Percentiles rank a stretch among this genome's conserved stretches.
phyloP scores from a whole-genome alignment of 2,797 vertebrate species.

The Tapirus indicus region DNA sequence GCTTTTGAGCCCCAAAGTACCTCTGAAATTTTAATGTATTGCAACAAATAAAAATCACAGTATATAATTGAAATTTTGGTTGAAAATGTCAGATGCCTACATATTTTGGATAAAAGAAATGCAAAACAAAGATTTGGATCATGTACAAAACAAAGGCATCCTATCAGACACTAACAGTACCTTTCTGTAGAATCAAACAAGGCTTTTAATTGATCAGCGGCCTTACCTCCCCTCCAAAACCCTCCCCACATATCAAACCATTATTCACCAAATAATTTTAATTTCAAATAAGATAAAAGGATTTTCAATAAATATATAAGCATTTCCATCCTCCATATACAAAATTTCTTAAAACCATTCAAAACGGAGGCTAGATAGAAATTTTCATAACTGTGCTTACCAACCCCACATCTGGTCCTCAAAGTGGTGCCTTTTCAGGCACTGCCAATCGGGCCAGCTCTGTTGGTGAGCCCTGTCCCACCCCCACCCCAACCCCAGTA shows the following conservation, averaged over 20 bases:
- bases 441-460: constrained; percentile 65
- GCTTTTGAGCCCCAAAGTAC: constrained; percentile 91
- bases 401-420: constrained; percentile 83
- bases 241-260: constrained; percentile 85
- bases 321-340: constrained; percentile 91
- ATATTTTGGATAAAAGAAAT: constrained; percentile 87
- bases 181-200: constrained; percentile 85
- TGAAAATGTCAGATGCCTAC: constrained; percentile 89
- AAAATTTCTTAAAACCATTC: constrained; percentile 90
- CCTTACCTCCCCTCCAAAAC: constrained; percentile 78
- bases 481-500: neutral
- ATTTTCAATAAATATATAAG: constrained; percentile 93
- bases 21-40: constrained; percentile 92
- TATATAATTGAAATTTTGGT: constrained; percentile 89
- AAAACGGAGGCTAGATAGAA: constrained; percentile 88
- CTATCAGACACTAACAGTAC: constrained; percentile 86
- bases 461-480: neutral
- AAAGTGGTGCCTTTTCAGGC: constrained; percentile 67
- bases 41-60: constrained; percentile 92
- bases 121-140: constrained; percentile 86
- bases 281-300: constrained; percentile 92
- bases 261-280: constrained; percentile 89
- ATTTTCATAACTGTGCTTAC: constrained; percentile 88
- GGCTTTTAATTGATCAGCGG: constrained; percentile 74
- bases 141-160: constrained; percentile 88